phyloP scores from a whole-genome alignment of 2,888 invertebrate species.

The Pammene aurita region DNA sequence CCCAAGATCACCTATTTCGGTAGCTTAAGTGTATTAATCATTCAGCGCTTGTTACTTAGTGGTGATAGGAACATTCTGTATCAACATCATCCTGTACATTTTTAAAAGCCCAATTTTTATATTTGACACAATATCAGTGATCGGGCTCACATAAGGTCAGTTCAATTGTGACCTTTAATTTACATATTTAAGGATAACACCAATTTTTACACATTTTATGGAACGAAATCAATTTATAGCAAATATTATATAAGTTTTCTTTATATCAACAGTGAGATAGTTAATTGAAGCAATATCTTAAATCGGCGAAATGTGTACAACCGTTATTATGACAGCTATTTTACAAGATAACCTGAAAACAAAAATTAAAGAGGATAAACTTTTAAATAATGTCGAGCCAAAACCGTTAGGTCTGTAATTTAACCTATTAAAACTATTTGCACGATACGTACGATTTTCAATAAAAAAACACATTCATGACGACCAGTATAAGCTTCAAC shows the following conservation, averaged over 20 bases:
- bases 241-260: slow-evolving; percentile 10
- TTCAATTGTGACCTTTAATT: neutral
- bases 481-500: no score
- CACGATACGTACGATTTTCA: neutral
- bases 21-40: slow-evolving; percentile 28
- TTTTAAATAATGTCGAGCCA: slow-evolving; percentile 24
- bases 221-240: slow-evolving; percentile 24
- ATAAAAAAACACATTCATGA: neutral
- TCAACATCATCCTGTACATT: slow-evolving; percentile 1
- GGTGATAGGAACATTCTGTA: slow-evolving; percentile 22
- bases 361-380: no score
- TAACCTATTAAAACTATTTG: slow-evolving; percentile 11
- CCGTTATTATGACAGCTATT: neutral
- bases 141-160: neutral
- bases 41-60: slow-evolving; percentile 35
- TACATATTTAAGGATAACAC: slow-evolving; percentile 12
- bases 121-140: neutral
- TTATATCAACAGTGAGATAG: slow-evolving; percentile 10
- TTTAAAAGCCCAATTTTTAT: neutral
- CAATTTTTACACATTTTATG: slow-evolving; percentile 25
- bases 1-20: slow-evolving; percentile 11
- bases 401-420: slow-evolving; percentile 23
- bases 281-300: slow-evolving; percentile 14
- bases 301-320: slow-evolving; percentile 1
- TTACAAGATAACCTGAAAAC: slow-evolving; percentile 3